These are phyloP conservation scores for Sarcophaga subvicina DNA, from an alignment of 2,888 invertebrate genomes.

Conservation along the genomic window DNA sequence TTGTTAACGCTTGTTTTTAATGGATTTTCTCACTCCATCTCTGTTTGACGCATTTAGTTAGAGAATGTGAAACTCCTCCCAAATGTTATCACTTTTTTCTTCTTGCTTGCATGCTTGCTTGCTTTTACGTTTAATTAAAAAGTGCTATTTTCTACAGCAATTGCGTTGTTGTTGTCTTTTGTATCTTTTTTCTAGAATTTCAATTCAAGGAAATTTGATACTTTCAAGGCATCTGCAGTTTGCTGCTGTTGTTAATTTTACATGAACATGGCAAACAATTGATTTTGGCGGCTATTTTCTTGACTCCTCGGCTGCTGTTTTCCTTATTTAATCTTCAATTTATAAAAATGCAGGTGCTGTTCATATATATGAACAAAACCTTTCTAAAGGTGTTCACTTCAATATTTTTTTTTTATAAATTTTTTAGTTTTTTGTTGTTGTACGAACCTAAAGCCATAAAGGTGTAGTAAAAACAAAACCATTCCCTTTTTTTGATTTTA, in stretches of 20 bases:
- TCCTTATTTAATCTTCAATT: not conserved
- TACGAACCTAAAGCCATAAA: not conserved
- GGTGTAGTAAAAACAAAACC: not conserved
- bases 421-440: too few relatives aligned
- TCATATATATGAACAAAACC: too few relatives aligned
- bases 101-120: slow-evolving; percentile 62
- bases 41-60: slow-evolving; percentile 69
- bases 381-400: slow-evolving; percentile 16
- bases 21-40: slow-evolving; percentile 77
- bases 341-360: slow-evolving; percentile 36
- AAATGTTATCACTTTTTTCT: slow-evolving; percentile 68
- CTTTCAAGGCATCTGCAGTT: slow-evolving; percentile 36
- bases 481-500: not conserved
- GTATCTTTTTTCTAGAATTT: slow-evolving; percentile 40
- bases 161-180: slow-evolving; percentile 13
- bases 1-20: slow-evolving; percentile 78
- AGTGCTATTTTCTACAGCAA: slow-evolving; percentile 79
- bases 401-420: not conserved
- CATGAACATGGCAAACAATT: slow-evolving; percentile 14
- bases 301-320: not conserved
- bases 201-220: slow-evolving; percentile 5
- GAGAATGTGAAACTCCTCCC: slow-evolving; percentile 68
- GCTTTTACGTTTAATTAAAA: slow-evolving; percentile 75
- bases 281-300: slow-evolving; percentile 40
- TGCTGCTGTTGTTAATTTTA: not conserved